phyloP scores from a whole-genome alignment of 2,888 invertebrate species.

The Koerneria pararmatus region DNA sequence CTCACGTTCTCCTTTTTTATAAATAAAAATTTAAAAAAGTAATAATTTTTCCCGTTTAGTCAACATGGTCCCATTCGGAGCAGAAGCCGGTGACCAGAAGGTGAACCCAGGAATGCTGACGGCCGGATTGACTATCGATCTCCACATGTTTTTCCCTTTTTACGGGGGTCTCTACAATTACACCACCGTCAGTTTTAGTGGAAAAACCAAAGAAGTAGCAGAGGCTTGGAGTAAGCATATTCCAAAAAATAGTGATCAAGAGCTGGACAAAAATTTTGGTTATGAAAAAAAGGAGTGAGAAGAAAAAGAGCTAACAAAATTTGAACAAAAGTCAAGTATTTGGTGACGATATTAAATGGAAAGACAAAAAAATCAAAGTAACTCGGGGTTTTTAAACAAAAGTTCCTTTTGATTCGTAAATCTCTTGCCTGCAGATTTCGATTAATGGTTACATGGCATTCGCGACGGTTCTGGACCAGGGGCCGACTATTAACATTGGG shows the following conservation, averaged over 20 bases:
- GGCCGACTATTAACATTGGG: conserved; percentile 55
- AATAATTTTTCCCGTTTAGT: conserved; percentile 31
- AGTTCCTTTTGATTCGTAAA: background rate
- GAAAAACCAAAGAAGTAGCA: conserved; percentile 14
- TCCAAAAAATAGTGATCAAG: too few species aligned
- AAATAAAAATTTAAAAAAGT: too few species aligned
- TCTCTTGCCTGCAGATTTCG: conserved; percentile 29
- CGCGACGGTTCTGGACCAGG: conserved; percentile 41
- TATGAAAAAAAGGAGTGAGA: too few species aligned
- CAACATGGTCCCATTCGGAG: conserved; percentile 54
- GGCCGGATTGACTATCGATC: conserved; percentile 54
- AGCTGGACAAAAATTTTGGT: too few species aligned
- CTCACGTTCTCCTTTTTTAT: too few species aligned
- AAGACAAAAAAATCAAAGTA: too few species aligned
- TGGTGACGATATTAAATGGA: too few species aligned
- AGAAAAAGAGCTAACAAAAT: background rate
- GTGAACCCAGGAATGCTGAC: conserved; percentile 56
- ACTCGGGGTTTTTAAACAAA: too few species aligned
- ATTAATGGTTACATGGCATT: conserved; percentile 33
- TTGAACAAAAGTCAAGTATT: background rate
- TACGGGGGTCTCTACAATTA: conserved; percentile 59
- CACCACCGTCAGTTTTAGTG: conserved; percentile 49
- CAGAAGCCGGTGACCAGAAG: conserved; percentile 53
- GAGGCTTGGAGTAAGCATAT: too few species aligned
- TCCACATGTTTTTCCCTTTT: conserved; percentile 57